These are phyloP conservation scores for Pycnonotus jocosus DNA, from an alignment of 2,113 vertebrate genomes.

Conservation along the genomic window DNA sequence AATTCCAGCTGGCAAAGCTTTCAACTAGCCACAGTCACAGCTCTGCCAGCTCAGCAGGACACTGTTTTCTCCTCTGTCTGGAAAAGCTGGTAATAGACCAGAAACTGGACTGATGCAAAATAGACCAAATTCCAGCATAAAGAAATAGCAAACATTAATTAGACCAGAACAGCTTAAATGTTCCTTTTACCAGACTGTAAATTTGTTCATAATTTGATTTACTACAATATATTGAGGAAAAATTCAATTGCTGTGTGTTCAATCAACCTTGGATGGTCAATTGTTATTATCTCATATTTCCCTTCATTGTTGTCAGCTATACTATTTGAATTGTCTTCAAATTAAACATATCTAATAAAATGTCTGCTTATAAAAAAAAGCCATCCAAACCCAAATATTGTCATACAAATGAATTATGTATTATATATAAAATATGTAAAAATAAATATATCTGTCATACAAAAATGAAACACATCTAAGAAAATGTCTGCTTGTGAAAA, in stretches of 20 bases:
- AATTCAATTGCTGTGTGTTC: not conserved
- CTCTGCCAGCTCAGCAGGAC: not conserved
- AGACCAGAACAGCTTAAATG: not conserved
- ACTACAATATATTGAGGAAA: not conserved
- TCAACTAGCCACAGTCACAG: not conserved
- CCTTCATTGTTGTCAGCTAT: not conserved
- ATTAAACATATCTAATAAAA: not conserved
- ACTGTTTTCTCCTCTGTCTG: not conserved
- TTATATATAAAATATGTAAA: no score
- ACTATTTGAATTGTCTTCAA: not conserved
- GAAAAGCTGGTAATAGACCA: not conserved
- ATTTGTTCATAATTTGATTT: not conserved
- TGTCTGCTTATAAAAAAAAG: not conserved
- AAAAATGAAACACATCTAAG: not conserved
- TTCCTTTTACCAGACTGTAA: not conserved
- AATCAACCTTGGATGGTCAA: not conserved
- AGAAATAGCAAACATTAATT: conserved; percentile 13
- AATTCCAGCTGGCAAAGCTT: not conserved
- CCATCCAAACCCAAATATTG: not conserved
- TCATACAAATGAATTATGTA: no score
- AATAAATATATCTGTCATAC: no score
- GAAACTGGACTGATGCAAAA: not conserved
- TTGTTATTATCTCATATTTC: not conserved
- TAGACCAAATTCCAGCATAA: not conserved
- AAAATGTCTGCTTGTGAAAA: not conserved